Evolutionary conservation across 2,888 invertebrate species (phyloP), one percentile per base, ranked within the genome.

Genomic region (Eulithis testata): DNA sequence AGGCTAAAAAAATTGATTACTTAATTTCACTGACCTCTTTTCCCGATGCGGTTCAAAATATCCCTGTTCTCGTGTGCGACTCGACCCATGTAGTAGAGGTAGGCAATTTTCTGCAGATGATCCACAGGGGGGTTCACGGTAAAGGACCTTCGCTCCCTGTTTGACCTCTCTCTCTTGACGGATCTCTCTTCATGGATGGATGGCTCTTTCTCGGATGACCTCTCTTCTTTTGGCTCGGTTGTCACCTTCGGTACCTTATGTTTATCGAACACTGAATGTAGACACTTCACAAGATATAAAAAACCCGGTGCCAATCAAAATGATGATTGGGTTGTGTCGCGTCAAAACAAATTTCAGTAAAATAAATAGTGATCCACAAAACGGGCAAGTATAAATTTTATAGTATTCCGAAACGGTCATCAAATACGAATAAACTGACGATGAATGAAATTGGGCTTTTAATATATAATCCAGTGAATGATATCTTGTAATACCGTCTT

Each of bases 41-140:
- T 91, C 40, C 91, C 91, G 60, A 91, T 78, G 63, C 83, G 81
- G 76, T 91, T 84, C 59, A 91, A 81, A 74, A 78, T 84, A 63
- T 83, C 76, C 65, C 91, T 77, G 81, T 91, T 91, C 63, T 81
- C 81, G 57, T 86, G 84, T 2, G 83, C 86, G 14, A 88, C 79
- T 37, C 81, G 79, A 61, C 79, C 86, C 69, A 86, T 67, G 69
- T 80, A 85, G 77, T 81, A 81, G 76, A 85, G 81, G 77, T 80
- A 80, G n/a, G 84, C 87, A 31, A 80, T 82, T 62, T 84, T 77
- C 72, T 89, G 88, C 61, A 91, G 78, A 43, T 85, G 66, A 47
- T 91, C 91, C 59, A 87, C 83, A 0, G 91, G 87, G 1, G 90
- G 90, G 70, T 89, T 89, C 72, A 91, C 85, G 65, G 87, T 82